Base-by-base conservation (phyloP, 2,888 invertebrate genomes). In the Monoplex corrugatus region DNA sequence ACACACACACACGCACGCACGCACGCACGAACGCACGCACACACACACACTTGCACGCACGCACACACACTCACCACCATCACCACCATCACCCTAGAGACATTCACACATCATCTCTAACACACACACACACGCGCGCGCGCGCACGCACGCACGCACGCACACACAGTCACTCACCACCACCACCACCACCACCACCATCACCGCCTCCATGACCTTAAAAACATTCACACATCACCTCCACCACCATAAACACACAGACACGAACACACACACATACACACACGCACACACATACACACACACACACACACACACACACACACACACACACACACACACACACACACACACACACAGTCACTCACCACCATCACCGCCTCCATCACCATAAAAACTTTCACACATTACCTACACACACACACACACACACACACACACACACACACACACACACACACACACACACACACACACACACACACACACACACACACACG, bases 261-360 rank as follows among this genome's bases (percentile, higher is more conserved):
- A 50, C 50, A 50, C 50, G 16, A 6, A 50, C 50, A 50, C 50
- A 50, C 50, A 50, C 50, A 50, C 50, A 50, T 16, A 50, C 50
- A 50, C 50, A 50, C n/a, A n/a, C n/a, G n/a, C n/a, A n/a, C n/a
- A n/a, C n/a, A n/a, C n/a, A n/a, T n/a, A n/a, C 57, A 57, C 57
- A 57, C 57, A 57, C 2, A 57, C 57, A 57, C 57, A 57, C 57
- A 57, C 57, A 57, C 57, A 57, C 57, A 57, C 57, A n/a, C 68
- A n/a, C 2, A n/a, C 72, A 32, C 72, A n/a, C 72, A n/a, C 72
- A n/a, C 72, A 72, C 72, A 72, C 72, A 72, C 72, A n/a, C 72
- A 72, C 32, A 72, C 72, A 72, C 32, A 72, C 72, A 72, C 72
- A 32, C 72, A 72, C 72, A 68, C n/a, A 68, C 28, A 68, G 28